Evolutionary conservation across 2,113 vertebrate species (phyloP).

Genomic region (Cacatua alba): DNA sequence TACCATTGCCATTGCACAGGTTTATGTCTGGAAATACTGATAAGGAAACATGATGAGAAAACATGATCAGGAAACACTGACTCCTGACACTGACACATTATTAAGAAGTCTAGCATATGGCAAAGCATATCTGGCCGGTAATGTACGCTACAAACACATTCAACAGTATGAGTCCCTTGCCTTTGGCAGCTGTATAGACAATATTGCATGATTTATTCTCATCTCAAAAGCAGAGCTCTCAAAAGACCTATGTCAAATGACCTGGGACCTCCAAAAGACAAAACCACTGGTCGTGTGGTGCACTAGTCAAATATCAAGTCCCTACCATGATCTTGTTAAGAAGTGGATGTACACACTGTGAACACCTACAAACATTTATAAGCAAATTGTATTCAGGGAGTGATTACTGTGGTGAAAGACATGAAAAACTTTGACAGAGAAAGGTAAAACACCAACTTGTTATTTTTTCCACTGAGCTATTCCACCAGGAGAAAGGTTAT

Average conservation of each 20-base stretch:
- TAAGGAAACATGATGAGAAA: neutral
- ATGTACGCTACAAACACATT: neutral
- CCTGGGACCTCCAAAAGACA: neutral
- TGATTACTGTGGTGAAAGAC: neutral
- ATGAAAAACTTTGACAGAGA: neutral
- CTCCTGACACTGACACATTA: neutral
- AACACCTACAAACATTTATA: neutral
- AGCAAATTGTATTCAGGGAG: neutral
- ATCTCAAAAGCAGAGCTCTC: neutral
- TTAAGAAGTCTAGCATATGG: neutral
- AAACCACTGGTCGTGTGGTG: neutral
- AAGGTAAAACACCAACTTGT: neutral
- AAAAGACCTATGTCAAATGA: neutral
- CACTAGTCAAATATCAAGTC: fast-evolving
- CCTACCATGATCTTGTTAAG: neutral
- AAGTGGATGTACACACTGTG: neutral
- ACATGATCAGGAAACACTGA: neutral
- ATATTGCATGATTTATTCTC: neutral
- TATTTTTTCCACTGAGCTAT: neutral
- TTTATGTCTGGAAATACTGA: neutral
- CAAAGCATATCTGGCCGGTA: neutral
- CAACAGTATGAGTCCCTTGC: no score
- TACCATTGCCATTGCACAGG: neutral
- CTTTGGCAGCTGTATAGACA: neutral
- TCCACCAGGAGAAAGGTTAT: neutral